A percentile compares a stretch with the other conserved stretches of the same genome.
phyloP scores from a whole-genome alignment of 2,888 invertebrate genomes.

The Lasioglossum calceatum region DNA sequence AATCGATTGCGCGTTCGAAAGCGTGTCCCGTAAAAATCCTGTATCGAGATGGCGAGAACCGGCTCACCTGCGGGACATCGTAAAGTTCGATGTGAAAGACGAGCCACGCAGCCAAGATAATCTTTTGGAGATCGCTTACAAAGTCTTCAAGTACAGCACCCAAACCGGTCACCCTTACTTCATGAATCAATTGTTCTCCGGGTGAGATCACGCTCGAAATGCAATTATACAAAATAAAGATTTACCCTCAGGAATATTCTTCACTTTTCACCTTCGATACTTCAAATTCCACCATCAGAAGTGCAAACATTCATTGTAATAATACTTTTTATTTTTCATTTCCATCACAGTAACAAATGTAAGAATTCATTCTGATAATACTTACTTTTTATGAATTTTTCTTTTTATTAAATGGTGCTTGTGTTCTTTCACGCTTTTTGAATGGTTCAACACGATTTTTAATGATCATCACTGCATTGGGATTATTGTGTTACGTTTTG shows the following conservation, averaged over 20 bases:
- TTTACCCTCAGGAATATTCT: background rate
- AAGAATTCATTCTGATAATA: background rate
- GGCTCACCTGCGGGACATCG: constrained; percentile 82
- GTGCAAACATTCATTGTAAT: background rate
- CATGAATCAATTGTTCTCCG: constrained; percentile 87
- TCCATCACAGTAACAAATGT: background rate
- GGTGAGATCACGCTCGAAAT: constrained; percentile 79
- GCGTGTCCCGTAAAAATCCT: constrained; percentile 81
- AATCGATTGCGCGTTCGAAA: constrained; percentile 83
- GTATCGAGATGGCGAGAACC: constrained; percentile 86
- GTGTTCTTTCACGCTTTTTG: background rate
- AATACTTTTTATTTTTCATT: background rate
- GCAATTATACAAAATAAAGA: background rate
- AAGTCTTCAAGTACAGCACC: constrained; percentile 86
- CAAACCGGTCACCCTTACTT: constrained; percentile 87
- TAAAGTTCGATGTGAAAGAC: constrained; percentile 83
- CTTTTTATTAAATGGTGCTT: background rate
- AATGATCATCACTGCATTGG: background rate
- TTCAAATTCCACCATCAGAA: background rate
- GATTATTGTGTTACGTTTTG: background rate
- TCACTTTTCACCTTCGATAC: background rate
- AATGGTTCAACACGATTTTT: background rate
- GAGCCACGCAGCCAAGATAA: constrained; percentile 83
- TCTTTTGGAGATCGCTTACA: constrained; percentile 83
- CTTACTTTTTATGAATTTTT: background rate